Conservation (phyloP, 2,888 invertebrate species). For the Terebella lapidaria region DNA sequence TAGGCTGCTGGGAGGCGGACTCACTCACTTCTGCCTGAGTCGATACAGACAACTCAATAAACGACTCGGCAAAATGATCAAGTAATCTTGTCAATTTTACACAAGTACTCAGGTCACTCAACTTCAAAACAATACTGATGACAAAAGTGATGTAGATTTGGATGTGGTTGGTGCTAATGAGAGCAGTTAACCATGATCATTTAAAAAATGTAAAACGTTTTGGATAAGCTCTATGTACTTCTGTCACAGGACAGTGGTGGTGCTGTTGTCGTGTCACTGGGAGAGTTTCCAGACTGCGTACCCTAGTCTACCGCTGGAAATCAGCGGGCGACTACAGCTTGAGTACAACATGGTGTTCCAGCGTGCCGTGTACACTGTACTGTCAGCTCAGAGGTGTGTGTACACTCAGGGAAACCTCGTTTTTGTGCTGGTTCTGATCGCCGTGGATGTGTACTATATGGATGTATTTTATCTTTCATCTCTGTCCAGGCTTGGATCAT, state of each 20-base stretch:
- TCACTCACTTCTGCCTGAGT: conserved; percentile 63
- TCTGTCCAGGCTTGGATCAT: conserved; percentile 61
- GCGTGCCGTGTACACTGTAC: conserved; percentile 66
- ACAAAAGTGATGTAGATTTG: too few species aligned
- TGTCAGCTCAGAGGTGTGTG: conserved; percentile 62
- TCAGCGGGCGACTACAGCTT: conserved; percentile 62
- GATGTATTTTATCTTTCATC: background rate
- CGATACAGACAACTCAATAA: conserved; percentile 67
- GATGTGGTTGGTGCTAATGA: too few species aligned
- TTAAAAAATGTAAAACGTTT: too few species aligned
- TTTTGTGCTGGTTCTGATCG: background rate
- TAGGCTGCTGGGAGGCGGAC: conserved; percentile 63
- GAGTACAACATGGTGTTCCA: conserved; percentile 73
- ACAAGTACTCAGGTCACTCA: too few species aligned
- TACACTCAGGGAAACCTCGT: background rate
- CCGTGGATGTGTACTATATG: background rate
- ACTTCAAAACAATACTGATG: too few species aligned
- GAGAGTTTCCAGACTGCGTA: conserved; percentile 55
- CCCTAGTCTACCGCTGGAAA: conserved; percentile 42
- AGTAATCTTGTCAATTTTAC: background rate
- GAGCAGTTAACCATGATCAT: too few species aligned
- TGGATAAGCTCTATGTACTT: too few species aligned
- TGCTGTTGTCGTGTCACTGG: conserved; percentile 71
- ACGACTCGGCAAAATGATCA: conserved; percentile 44
- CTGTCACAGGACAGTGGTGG: conserved; percentile 69